phyloP scores from a whole-genome alignment of 1,140 invertebrate species.

The Carcinoscorpius rotundicauda region DNA sequence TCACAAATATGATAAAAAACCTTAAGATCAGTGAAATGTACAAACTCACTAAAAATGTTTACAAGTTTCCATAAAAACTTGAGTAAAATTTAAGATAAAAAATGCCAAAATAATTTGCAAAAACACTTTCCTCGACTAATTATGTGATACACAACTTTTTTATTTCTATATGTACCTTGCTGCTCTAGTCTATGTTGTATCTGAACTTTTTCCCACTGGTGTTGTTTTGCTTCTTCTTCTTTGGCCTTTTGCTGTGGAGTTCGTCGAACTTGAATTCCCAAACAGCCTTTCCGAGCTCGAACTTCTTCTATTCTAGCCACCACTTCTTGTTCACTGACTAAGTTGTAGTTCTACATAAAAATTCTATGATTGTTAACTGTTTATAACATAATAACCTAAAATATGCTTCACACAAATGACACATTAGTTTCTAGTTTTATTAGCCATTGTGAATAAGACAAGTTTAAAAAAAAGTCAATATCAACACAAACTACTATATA shows the following conservation, averaged over 20 bases:
- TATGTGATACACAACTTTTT: constrained; percentile 5
- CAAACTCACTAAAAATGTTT: no score
- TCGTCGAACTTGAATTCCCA: constrained; percentile 12
- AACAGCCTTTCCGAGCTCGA: constrained; percentile 27
- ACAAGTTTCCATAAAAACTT: no score
- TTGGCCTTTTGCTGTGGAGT: constrained; percentile 17
- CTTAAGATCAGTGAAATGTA: no score
- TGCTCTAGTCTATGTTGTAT: constrained; percentile 31
- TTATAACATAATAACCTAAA: no score
- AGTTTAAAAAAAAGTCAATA: no score
- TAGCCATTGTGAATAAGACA: no score
- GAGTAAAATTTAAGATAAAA: not conserved
- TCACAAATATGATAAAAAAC: no score
- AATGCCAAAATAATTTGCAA: not conserved
- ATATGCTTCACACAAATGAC: no score
- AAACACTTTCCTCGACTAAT: not conserved
- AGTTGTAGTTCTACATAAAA: constrained; percentile 16
- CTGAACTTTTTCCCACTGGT: constrained; percentile 30
- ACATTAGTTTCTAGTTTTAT: no score
- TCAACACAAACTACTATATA: no score
- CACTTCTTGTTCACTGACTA: constrained; percentile 30
- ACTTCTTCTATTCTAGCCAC: constrained; percentile 28
- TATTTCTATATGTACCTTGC: constrained; percentile 25
- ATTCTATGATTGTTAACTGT: no score
- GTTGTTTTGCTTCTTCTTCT: constrained; percentile 24